Base-by-base conservation (phyloP, 2,797 vertebrate genomes). In the Siniperca obscura region DNA sequence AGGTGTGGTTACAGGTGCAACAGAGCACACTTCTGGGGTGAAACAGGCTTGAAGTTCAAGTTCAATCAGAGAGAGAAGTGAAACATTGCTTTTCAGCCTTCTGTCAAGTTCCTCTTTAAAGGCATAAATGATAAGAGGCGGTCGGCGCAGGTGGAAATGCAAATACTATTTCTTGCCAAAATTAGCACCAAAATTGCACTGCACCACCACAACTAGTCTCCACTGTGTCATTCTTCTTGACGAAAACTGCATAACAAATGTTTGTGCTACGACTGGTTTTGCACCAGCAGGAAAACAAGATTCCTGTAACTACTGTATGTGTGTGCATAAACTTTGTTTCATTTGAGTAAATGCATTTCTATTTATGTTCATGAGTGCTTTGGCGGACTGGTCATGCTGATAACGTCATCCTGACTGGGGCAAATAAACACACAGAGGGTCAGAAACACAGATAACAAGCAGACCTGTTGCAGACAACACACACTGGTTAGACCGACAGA, bases 361-460 rank as follows among this genome's bases (percentile, higher is more conserved):
- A 38, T 71, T 52, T 36, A 16, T 48, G 25, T 42, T 52, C 52
- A 46, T 17, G 55, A 48, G 56, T 21, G 14, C 11, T 60, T 65
- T 11, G 5, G 56, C 53, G 17, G 1, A 56, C 52, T 46, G 27
- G 69, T 62, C 19, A 0, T 27, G n/a, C 52, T 48, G 80, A 78
- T 86, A 69, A 72, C 21, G 1, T 65, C 38, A 6, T 7, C 53
- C 8, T n/a, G 66, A 76, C 80, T 3, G 2, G 68, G 71, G 40
- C 48, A 80, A 78, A 85, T 61, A 90, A 85, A 88, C 84, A 85
- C 70, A 89, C 42, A 62, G 50, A 53, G 52, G 64, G 62, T 75
- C 79, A 77, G 57, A 59, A 30, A 61, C 66, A 78, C 73, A 79
- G 90, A 90, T 87, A 80, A 83, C 30, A 36, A 21, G 53, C 55